Percentiles rank a stretch among this genome's conserved stretches.
These are phyloP conservation scores for Bucorvus abyssinicus DNA, from an alignment of 2,797 vertebrate genomes.

Conservation along the genomic window DNA sequence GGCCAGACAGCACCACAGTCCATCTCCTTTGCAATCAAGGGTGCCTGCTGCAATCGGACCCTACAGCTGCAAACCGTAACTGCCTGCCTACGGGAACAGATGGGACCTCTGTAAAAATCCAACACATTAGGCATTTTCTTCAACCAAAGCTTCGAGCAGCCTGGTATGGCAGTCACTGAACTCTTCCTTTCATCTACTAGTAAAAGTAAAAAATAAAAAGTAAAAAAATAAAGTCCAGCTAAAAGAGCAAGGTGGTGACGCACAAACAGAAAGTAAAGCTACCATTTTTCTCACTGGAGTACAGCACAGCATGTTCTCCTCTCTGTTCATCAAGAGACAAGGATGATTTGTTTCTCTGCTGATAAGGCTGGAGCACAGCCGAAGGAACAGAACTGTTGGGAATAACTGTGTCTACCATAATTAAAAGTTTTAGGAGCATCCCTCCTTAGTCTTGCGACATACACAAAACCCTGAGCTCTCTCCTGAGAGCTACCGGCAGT, in stretches of 20 bases:
- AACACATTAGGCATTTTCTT: neutral
- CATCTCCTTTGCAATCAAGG: neutral
- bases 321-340: neutral
- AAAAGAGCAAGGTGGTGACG: accelerated
- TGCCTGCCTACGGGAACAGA: neutral
- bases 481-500: neutral
- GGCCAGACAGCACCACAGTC: neutral
- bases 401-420: neutral
- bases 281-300: neutral
- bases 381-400: neutral
- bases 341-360: neutral
- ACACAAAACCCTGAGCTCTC: neutral
- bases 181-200: neutral
- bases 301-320: neutral
- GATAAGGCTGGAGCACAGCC: neutral
- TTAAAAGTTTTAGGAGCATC: neutral
- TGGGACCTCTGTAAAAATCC: neutral
- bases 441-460: neutral
- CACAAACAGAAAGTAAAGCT: neutral
- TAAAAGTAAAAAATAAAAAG: too few relatives aligned
- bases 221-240: neutral
- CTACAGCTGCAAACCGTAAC: neutral
- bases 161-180: neutral
- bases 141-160: neutral
- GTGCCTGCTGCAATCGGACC: neutral